Evolutionary conservation across 2,113 vertebrate species (phyloP).

Genomic region (Myocastor coypus): DNA sequence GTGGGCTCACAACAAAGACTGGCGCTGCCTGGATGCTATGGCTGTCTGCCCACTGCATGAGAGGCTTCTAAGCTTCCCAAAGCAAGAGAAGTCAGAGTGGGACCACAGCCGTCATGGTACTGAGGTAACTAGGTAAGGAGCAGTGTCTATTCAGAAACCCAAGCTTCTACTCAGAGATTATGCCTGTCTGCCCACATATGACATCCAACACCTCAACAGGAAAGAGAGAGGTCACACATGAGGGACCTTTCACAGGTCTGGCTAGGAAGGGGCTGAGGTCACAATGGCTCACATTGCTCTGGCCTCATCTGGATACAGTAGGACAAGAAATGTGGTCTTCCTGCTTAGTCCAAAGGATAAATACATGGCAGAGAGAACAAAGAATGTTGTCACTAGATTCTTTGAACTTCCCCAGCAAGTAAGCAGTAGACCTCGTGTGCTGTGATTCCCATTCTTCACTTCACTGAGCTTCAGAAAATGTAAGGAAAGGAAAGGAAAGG

Average conservation of each 20-base stretch:
- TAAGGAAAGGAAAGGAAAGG: neutral
- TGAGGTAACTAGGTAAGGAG: neutral
- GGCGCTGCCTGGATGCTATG: no score
- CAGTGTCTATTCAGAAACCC: neutral
- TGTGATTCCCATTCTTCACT: neutral
- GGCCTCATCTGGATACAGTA: neutral
- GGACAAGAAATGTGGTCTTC: neutral
- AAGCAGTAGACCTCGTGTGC: neutral
- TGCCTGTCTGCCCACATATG: accelerated
- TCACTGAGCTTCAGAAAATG: neutral
- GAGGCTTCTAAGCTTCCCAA: neutral
- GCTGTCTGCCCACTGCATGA: neutral
- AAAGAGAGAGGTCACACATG: accelerated
- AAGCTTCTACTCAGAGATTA: neutral
- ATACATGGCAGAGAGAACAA: neutral
- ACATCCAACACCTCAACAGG: neutral
- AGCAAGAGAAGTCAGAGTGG: neutral
- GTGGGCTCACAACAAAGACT: neutral
- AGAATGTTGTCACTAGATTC: neutral
- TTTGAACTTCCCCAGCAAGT: neutral
- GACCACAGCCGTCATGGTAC: neutral
- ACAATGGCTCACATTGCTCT: neutral
- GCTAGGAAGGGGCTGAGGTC: neutral
- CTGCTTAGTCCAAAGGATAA: neutral
- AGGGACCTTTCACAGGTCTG: neutral